Conservation (phyloP, 2,888 invertebrate species). For the Trissolcus japonicus region DNA sequence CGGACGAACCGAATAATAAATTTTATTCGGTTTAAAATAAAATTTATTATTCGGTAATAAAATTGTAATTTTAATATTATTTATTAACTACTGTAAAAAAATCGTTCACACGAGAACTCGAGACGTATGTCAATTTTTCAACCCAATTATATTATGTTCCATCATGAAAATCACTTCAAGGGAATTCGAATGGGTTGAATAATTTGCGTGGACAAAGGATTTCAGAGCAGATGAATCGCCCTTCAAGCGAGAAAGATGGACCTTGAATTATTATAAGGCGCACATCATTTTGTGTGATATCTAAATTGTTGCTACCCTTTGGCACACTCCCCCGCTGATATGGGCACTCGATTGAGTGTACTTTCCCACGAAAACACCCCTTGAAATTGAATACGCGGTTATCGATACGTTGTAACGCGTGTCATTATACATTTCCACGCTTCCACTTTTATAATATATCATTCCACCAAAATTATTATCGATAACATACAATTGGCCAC, state of each 20-base stretch:
- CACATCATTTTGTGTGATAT: constrained; percentile 65
- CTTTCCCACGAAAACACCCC: constrained; percentile 69
- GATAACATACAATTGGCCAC: no score
- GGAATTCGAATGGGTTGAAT: background rate
- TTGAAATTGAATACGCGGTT: constrained; percentile 68
- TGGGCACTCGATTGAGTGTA: constrained; percentile 60
- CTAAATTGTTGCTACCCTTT: constrained; percentile 66
- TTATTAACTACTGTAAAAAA: no score
- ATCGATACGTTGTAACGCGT: constrained; percentile 55
- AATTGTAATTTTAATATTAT: no score
- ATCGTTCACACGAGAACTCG: no score
- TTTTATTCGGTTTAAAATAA: no score
- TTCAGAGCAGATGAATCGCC: constrained; percentile 7
- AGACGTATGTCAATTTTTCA: background rate
- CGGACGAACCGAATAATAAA: no score
- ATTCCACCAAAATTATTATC: no score
- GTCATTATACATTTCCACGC: constrained; percentile 47
- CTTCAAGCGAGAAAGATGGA: constrained; percentile 12
- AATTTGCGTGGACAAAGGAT: constrained; percentile 7
- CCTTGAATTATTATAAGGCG: constrained; percentile 31
- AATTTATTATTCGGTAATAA: no score
- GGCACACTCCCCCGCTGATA: constrained; percentile 64
- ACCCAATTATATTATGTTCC: background rate
- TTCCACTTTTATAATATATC: constrained; percentile 17
- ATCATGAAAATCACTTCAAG: constrained; percentile 2